Evolutionary conservation across 2,888 invertebrate species (phyloP).

Genomic region (Hymenopus coronatus): DNA sequence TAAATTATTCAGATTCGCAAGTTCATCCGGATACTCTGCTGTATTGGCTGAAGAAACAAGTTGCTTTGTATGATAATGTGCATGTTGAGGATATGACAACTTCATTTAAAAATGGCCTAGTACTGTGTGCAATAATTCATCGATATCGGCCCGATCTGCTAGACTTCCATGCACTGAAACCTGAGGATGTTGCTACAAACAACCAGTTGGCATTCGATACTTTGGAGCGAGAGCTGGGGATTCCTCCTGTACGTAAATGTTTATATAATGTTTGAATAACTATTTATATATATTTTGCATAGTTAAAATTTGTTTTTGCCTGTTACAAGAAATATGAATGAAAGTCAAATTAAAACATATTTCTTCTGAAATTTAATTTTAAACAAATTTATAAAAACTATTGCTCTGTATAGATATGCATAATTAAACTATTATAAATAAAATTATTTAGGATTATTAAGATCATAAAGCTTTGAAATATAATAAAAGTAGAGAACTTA

Average conservation of each 20-base stretch:
- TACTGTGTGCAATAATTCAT: slow-evolving; percentile 71
- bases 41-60: slow-evolving; percentile 73
- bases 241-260: slow-evolving; percentile 51
- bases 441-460: no score
- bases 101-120: slow-evolving; percentile 66
- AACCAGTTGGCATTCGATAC: slow-evolving; percentile 84
- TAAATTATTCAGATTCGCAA: slow-evolving; percentile 55
- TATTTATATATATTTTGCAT: no score
- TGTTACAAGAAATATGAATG: no score
- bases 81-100: slow-evolving; percentile 64
- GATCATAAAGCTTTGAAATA: no score
- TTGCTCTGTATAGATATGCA: no score
- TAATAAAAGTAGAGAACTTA: no score
- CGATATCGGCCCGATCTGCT: slow-evolving; percentile 89
- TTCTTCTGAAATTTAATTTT: no score
- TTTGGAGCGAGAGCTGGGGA: slow-evolving; percentile 79
- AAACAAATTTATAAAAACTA: no score
- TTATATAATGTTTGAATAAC: neutral
- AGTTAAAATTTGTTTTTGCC: no score
- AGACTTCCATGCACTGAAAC: slow-evolving; percentile 65
- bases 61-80: slow-evolving; percentile 59
- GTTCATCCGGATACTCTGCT: slow-evolving; percentile 73
- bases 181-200: slow-evolving; percentile 63
- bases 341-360: no score
- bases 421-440: no score